phyloP scores from a whole-genome alignment of 1,140 invertebrate species.

The Calycopis cecrops region DNA sequence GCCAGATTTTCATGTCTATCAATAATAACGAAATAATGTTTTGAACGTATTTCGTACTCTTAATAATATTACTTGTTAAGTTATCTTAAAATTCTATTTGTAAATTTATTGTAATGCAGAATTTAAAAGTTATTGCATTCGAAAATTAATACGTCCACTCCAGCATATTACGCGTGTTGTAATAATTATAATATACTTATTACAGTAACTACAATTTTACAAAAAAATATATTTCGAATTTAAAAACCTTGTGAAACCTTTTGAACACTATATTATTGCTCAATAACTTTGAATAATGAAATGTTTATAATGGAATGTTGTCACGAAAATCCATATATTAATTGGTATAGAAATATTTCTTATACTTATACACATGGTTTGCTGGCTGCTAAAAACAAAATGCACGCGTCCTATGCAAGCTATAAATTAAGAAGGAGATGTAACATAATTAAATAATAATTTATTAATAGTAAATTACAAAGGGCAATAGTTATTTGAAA shows the following conservation, averaged over 20 bases:
- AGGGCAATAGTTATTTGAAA: conserved; percentile 9
- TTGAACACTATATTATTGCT: conserved; percentile 38
- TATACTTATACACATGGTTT: conserved; percentile 32
- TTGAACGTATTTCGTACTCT: neutral
- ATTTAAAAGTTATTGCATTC: no score
- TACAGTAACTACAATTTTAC: conserved; percentile 9
- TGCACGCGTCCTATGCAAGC: conserved; percentile 55
- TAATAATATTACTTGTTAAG: neutral
- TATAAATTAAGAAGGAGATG: neutral
- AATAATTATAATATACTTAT: neutral
- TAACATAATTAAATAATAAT: neutral
- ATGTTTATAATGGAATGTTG: conserved; percentile 36
- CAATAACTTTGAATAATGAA: conserved; percentile 37
- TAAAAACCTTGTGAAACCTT: conserved; percentile 18
- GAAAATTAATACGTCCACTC: no score
- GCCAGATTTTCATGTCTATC: neutral
- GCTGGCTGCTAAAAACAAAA: conserved; percentile 57
- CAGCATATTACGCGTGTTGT: no score
- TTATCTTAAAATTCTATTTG: no score
- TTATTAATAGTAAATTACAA: conserved; percentile 9
- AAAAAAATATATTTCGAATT: neutral
- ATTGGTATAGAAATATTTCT: conserved; percentile 47
- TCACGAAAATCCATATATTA: conserved; percentile 41
- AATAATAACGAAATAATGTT: neutral
- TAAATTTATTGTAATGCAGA: no score